Evolutionary conservation across 1,140 invertebrate species (phyloP).

Genomic region (Heliconius melpomene): DNA sequence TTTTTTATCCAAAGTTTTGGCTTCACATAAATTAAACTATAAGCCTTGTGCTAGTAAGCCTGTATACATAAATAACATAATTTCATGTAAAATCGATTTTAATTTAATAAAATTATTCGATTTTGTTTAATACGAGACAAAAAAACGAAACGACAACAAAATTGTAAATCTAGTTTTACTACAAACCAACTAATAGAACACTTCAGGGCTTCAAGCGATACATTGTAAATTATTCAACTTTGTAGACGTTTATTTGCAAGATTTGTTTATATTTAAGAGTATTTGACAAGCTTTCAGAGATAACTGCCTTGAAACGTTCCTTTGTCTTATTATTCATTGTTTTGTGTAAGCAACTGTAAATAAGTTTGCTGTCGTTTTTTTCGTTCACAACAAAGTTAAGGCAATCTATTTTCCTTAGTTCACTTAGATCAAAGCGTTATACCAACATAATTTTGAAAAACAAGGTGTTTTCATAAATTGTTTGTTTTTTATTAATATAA

Average conservation of each 20-base stretch:
- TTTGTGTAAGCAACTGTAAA: constrained; percentile 54
- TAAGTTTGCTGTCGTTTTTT: constrained; percentile 31
- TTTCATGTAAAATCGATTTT: too few relatives aligned
- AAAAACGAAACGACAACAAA: too few relatives aligned
- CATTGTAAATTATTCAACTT: constrained; percentile 21
- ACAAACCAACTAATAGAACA: not conserved
- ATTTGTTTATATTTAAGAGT: constrained; percentile 50
- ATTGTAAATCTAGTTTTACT: not conserved
- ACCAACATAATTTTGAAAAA: not conserved
- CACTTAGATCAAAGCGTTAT: not conserved
- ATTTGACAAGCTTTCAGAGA: constrained; percentile 72
- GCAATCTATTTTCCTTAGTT: constrained; percentile 9
- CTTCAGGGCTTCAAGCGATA: not conserved
- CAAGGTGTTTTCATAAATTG: not conserved
- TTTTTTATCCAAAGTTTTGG: too few relatives aligned
- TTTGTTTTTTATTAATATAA: not conserved
- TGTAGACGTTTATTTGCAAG: constrained; percentile 5
- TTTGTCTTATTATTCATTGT: constrained; percentile 72
- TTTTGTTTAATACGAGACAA: too few relatives aligned
- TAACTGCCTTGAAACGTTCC: constrained; percentile 68
- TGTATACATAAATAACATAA: too few relatives aligned
- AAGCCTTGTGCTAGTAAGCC: too few relatives aligned
- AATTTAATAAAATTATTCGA: too few relatives aligned
- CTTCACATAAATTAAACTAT: too few relatives aligned
- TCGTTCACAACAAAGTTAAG: constrained; percentile 2